These are phyloP conservation scores for Dicrurus megarhynchus DNA, from an alignment of 2,113 vertebrate species.

Conservation along the genomic window DNA sequence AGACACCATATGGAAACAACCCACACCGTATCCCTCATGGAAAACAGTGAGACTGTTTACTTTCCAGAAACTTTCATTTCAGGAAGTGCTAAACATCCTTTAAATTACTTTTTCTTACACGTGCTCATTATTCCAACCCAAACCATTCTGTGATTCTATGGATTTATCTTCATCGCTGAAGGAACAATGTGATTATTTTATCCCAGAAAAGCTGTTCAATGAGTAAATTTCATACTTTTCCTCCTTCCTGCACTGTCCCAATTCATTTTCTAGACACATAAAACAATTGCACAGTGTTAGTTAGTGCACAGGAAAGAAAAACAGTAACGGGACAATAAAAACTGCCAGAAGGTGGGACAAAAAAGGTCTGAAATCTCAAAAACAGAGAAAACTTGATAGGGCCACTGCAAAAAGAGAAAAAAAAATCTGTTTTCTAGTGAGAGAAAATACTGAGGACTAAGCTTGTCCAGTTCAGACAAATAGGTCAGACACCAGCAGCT, in stretches of 20 bases:
- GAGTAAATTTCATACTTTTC: not conserved
- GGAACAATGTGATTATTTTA: not conserved
- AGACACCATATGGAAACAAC: not conserved
- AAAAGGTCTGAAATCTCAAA: not conserved
- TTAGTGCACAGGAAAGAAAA: not conserved
- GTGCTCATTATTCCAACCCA: not conserved
- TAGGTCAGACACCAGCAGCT: not conserved
- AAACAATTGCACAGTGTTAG: not conserved
- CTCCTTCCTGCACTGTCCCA: not conserved
- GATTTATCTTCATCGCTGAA: not conserved
- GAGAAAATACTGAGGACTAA: not conserved
- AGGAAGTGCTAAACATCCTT: not conserved
- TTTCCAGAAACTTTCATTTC: not conserved
- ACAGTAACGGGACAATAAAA: not conserved
- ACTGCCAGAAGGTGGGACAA: not conserved
- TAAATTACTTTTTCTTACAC: not conserved
- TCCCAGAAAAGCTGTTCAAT: not conserved
- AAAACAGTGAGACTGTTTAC: not conserved
- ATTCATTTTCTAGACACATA: not conserved
- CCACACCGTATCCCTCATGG: not conserved
- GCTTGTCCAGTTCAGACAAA: not conserved
- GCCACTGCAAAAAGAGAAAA: not conserved
- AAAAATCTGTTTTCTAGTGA: not conserved
- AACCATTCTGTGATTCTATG: not conserved
- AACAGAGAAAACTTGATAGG: not conserved